Evolutionary conservation across 2,113 vertebrate species (phyloP).

Genomic region (Tenrec ecaudatus): DNA sequence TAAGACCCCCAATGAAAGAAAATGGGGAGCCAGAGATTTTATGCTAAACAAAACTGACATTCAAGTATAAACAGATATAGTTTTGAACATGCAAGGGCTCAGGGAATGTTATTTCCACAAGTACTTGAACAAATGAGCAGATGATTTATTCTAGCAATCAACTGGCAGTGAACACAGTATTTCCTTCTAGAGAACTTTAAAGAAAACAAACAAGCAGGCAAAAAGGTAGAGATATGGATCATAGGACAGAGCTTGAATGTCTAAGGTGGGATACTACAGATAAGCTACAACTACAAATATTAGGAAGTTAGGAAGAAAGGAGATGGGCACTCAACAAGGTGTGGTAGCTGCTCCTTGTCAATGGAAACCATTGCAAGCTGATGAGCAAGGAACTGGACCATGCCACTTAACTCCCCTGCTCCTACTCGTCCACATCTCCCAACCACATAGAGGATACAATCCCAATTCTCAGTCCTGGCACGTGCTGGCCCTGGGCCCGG

Average conservation of each 20-base stretch:
- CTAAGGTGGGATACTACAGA: accelerated
- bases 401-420: background rate
- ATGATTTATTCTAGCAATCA: background rate
- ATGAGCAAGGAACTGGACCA: background rate
- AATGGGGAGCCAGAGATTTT: background rate
- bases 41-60: background rate
- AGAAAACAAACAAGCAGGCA: background rate
- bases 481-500: background rate
- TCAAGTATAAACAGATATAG: background rate
- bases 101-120: background rate
- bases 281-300: no score
- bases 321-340: background rate
- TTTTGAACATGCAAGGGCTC: background rate
- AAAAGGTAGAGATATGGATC: background rate
- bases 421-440: background rate
- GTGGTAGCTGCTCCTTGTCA: background rate
- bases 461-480: background rate
- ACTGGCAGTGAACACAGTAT: background rate
- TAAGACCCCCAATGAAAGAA: background rate
- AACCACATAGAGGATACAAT: background rate
- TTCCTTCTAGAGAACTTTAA: background rate
- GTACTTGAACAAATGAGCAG: background rate
- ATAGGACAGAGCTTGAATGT: background rate
- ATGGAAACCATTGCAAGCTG: no score
- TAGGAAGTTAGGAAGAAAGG: no score